phyloP scores from a whole-genome alignment of 2,113 vertebrate genomes.

The Tragelaphus strepsiceros region DNA sequence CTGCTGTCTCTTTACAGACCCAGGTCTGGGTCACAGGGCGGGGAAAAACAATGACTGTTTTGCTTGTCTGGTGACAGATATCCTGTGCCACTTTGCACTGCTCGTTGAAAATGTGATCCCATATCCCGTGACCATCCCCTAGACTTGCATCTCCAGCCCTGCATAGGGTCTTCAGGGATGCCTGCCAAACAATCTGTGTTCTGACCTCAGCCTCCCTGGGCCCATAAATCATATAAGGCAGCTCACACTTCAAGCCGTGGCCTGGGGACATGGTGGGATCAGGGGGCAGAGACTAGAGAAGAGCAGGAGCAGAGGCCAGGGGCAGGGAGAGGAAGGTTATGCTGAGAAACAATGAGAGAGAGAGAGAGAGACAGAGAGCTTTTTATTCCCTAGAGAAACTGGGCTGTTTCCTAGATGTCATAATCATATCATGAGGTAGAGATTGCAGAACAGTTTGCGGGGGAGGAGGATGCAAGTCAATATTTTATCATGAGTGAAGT shows the following conservation, averaged over 20 bases:
- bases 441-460: neutral
- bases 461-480: neutral
- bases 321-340: neutral
- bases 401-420: slow-evolving; percentile 52
- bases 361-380: neutral
- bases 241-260: neutral
- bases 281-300: neutral
- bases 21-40: neutral
- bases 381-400: neutral
- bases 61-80: neutral
- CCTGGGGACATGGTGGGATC: neutral
- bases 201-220: slow-evolving; percentile 40
- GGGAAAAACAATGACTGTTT: slow-evolving; percentile 13
- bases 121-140: neutral
- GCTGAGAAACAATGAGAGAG: neutral
- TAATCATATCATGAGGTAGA: neutral
- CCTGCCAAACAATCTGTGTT: slow-evolving; percentile 38
- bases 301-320: neutral
- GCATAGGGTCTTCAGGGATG: neutral
- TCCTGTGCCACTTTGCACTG: neutral
- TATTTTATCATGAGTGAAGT: neutral
- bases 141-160: neutral
- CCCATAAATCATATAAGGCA: slow-evolving; percentile 50
- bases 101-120: neutral
- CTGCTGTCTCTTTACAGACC: neutral